Percentiles rank a stretch among this genome's conserved stretches.
Conservation (phyloP, 1,140 invertebrate species). For the Papilio dardanus region DNA sequence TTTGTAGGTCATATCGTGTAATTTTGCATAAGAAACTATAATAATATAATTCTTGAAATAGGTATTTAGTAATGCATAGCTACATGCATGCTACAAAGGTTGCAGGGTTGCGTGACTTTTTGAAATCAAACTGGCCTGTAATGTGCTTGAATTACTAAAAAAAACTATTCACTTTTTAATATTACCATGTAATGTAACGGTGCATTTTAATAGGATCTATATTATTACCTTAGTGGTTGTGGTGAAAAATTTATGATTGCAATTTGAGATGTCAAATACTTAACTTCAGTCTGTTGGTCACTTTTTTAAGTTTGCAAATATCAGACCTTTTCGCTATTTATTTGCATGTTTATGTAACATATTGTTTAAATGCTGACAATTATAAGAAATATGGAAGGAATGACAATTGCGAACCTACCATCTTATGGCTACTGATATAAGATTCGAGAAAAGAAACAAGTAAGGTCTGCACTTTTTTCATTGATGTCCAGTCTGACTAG, state of each 20-base stretch:
- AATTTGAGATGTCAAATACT: background rate
- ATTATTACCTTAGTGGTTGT: background rate
- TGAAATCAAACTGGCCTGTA: background rate
- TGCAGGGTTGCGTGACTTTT: background rate
- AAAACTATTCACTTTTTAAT: background rate
- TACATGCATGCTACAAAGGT: background rate
- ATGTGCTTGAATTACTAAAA: background rate
- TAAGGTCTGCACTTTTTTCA: conserved; percentile 20
- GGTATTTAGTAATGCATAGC: too few species aligned
- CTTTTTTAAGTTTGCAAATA: background rate
- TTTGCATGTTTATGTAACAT: too few species aligned
- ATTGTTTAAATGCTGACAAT: background rate
- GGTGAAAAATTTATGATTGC: background rate
- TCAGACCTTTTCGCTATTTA: background rate
- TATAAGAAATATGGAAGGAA: background rate
- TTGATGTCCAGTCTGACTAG: conserved; percentile 25
- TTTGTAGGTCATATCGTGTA: background rate
- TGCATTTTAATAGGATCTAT: background rate
- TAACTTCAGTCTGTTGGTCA: too few species aligned
- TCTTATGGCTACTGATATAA: background rate
- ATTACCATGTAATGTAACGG: background rate
- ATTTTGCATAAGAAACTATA: background rate
- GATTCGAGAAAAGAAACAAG: conserved; percentile 30
- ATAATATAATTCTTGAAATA: background rate
- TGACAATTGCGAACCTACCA: too few species aligned